Evolutionary conservation across 2,888 invertebrate genomes (phyloP), one percentile per base, ranked within the genome.

Genomic region (Blera fallax): DNA sequence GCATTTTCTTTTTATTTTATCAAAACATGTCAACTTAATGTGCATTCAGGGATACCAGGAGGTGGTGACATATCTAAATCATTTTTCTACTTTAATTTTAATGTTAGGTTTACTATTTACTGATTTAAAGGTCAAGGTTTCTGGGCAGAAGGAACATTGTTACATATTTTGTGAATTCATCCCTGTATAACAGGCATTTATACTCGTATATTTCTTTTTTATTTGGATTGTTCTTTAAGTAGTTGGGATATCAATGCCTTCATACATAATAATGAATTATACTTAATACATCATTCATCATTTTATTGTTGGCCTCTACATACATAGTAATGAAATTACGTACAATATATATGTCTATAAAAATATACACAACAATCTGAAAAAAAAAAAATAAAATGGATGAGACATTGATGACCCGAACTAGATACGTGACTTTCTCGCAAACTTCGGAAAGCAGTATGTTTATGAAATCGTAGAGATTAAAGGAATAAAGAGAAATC

Each of bases 21-120:
- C 52, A 29, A 27, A 72, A 16, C 43, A 62, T 62, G 70, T 62
- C 16, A 7, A 29, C 32, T 50, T 58, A 60, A 65, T 65, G 54
- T 58, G 32, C 37, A 10, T 45, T 48, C 37, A 21, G 16, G 18
- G 62, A 52, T 43, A 52, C 6, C 24, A 29, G 37, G 24, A 60
- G 16, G 8, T 24, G 10, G 14, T 8, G 11, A 52, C 8, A 16
- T 24, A n/a, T 56, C 27, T 56, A 32, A 52, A 67, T 7, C 14
- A 14, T 32, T 45, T n/a, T n/a, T 24, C n/a, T 56, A 24, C 24
- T 24, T 24, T 4, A 24, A 24, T 32, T 56, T 34, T 21, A 34
- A 14, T 45, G 18, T 11, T 8, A 4, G 2, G 4, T n/a, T 10
- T 34, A 14, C 8, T 24, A 14, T 50, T 14, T 43, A 27, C 24